Percentiles rank a stretch among this genome's conserved stretches.
Conservation (phyloP, 2,797 vertebrate species). For the Ptychobarbus kaznakovi region DNA sequence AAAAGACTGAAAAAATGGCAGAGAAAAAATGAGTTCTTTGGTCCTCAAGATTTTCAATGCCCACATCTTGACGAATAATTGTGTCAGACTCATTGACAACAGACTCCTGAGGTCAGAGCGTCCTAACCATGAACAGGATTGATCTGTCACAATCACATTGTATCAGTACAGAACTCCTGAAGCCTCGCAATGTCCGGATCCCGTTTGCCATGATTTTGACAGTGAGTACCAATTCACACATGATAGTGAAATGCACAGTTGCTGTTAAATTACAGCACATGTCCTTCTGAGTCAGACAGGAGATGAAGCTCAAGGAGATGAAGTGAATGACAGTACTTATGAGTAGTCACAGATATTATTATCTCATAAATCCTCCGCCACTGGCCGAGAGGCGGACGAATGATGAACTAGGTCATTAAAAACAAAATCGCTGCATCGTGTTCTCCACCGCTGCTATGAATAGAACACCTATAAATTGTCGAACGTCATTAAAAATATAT, state of each 20-base stretch:
- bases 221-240: background rate
- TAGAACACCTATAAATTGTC: constrained; percentile 39
- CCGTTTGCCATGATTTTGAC: background rate
- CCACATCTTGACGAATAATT: background rate
- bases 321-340: constrained; percentile 45
- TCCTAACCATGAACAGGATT: background rate
- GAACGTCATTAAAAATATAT: constrained; percentile 27
- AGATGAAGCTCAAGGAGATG: constrained; percentile 22
- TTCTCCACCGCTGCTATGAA: constrained; percentile 17
- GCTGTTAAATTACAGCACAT: background rate
- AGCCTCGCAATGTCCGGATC: background rate
- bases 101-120: background rate
- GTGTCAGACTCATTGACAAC: background rate
- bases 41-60: background rate
- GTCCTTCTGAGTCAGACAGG: background rate
- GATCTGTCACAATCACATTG: no score
- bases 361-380: constrained; percentile 21
- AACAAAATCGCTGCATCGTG: constrained; percentile 20
- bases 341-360: constrained; percentile 44
- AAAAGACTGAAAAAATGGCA: background rate
- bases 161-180: background rate
- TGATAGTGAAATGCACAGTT: background rate
- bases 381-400: background rate
- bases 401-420: constrained; percentile 25
- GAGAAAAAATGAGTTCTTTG: background rate